Base-by-base conservation (phyloP, 2,113 vertebrate species). In the Cheirogaleus medius region DNA sequence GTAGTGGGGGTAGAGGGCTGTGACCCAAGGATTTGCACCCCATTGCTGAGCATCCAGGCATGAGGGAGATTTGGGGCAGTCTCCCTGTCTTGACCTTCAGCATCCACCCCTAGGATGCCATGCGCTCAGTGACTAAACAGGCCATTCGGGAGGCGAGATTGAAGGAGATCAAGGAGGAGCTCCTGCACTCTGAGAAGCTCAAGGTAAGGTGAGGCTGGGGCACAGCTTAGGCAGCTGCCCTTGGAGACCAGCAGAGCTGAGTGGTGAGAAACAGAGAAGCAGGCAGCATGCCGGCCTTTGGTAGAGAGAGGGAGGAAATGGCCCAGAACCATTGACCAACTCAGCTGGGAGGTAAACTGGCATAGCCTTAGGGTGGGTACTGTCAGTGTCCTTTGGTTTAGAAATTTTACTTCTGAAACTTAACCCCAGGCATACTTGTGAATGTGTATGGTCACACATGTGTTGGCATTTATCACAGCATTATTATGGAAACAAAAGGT, bases 61-160 rank as follows among this genome's bases (percentile, higher is more conserved):
- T 13, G 7, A 80, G 44, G 47, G 68, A 5, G 11, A 3, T 10
- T 56, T 3, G 20, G 39, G 34, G 15, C n/a, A n/a, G 11, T 64
- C 34, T 5, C n/a, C 1, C 34, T 9, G 1, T 25, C 39, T 47
- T 96, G 64, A 96, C 34, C 4, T 20, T 18, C 8, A 0, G 2
- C 17, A 1, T 52, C 9, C 5, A 0, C 12, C 5, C 10, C 6
- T 81, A 99, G 99, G 99, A 99, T 0, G 99, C 99, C 44, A 99
- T 99, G 99, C 99, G 99, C 34, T 99, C 99, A 0, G 99, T 99
- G 95, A 99, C 99, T 0, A 99, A 99, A 97, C 99, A 99, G 97
- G 99, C 99, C 0, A 99, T 99, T 80, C 99, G 98, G 49, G 99
- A 99, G 94, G 99, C 99, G 0, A 97, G 99, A 63, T 97, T 99